Base-by-base conservation (phyloP, 1,140 invertebrate genomes). In the Lethrus apterus region DNA sequence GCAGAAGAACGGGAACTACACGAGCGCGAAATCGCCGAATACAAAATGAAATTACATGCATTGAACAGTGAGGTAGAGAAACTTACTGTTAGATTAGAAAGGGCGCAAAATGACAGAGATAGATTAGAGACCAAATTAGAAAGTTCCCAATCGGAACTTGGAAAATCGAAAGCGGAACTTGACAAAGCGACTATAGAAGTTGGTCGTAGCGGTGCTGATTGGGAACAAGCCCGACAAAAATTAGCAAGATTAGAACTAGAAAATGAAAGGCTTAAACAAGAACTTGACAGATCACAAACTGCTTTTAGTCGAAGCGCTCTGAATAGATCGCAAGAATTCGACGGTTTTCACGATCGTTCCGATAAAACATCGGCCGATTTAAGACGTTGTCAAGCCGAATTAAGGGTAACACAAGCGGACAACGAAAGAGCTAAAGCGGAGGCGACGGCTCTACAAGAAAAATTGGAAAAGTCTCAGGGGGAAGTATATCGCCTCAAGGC, bases 1-100 rank as follows among this genome's bases (percentile, higher is more conserved):
- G 84, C 90, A 57, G 93, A 98, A 69, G 94, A 98, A 64, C 75
- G 92, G 46, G 93, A 96, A 62, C 70, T 94, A 0, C 92, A 95
- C 62, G 89, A 95, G 63, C 78, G 92, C 52, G 89, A 93, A 70
- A 80, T 95, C 50, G 89, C 91, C 33, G 93, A 98, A 63, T 91
- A 93, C 56, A 97, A 95, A 70, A 85, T 93, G 77, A 93, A 94
- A 69, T 74, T 94, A 15, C 90, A 95, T 51, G 79, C 84, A 2
- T 67, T 93, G 21, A 89, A 95, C 65, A 89, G 84, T 49, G 89
- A 93, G 68, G 88, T 81, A n/a, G 89, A 93, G 63, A 93, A 93
- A 70, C 73, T 93, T 23, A 86, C 86, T 41, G 86, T 90, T 9
- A 77, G 88, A 46, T 69, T 91, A 45, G 90, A 94, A 65, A 78